Conservation (phyloP, 2,797 vertebrate species). For the Ibycter americanus region DNA sequence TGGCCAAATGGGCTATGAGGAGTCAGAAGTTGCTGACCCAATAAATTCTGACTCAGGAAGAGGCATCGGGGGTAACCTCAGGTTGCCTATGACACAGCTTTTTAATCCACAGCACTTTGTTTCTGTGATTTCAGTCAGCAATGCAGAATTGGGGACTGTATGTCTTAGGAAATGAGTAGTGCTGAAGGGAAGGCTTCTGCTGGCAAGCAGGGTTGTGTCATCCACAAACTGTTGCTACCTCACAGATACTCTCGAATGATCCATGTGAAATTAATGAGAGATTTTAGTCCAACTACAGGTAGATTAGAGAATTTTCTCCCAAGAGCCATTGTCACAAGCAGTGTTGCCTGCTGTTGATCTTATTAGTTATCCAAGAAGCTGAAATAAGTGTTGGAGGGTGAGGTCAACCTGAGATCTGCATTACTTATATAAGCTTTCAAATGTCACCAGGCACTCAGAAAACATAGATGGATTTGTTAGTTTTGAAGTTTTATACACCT, state of each 20-base stretch:
- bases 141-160: background rate
- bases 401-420: background rate
- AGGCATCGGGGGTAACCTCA: background rate
- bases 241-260: constrained; percentile 15
- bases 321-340: background rate
- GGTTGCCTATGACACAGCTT: background rate
- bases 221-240: background rate
- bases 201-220: background rate
- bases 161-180: background rate
- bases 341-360: background rate
- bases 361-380: background rate
- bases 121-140: background rate
- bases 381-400: background rate
- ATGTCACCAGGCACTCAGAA: background rate
- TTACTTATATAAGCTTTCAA: background rate
- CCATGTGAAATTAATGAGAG: constrained; percentile 12
- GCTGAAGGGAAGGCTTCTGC: background rate
- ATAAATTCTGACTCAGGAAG: background rate
- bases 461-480: background rate
- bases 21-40: background rate
- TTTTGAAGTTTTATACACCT: background rate
- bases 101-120: background rate
- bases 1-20: background rate
- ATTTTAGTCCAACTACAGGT: background rate
- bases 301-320: background rate